Conservation (phyloP, 2,113 vertebrate species). For the Speoplatyrhinus poulsoni region DNA sequence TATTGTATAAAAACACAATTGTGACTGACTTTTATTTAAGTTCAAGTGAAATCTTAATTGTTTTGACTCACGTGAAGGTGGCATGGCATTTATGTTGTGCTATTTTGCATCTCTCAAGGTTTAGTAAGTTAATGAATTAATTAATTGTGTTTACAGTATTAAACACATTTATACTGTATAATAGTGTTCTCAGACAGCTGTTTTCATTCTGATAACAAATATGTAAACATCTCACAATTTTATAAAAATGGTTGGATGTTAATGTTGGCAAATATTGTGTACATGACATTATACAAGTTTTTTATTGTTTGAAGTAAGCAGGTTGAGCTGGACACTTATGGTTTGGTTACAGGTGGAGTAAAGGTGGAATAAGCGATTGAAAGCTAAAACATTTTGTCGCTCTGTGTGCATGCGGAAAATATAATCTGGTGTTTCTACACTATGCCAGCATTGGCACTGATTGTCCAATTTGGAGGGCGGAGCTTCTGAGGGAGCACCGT, state of each 20-base stretch:
- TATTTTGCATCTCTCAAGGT: slow-evolving; percentile 48
- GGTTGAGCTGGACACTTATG: slow-evolving; percentile 28
- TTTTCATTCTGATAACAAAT: slow-evolving; percentile 54
- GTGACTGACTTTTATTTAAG: slow-evolving; percentile 1
- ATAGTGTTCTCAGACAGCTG: slow-evolving; percentile 39
- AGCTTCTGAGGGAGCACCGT: no score
- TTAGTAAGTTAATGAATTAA: slow-evolving; percentile 49
- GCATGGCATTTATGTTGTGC: slow-evolving; percentile 37
- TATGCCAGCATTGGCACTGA: no score
- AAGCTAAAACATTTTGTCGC: no score
- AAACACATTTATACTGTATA: not conserved
- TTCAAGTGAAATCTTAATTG: slow-evolving; percentile 1
- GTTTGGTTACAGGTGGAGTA: no score
- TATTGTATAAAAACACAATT: not conserved
- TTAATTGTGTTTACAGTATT: slow-evolving; percentile 12
- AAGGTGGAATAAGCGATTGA: no score
- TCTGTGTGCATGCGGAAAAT: no score
- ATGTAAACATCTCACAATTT: slow-evolving; percentile 39
- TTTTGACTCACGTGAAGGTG: slow-evolving; percentile 24
- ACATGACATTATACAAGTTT: slow-evolving; percentile 28
- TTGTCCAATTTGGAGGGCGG: no score
- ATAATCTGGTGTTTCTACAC: no score
- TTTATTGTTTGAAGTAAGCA: slow-evolving; percentile 12
- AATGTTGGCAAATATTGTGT: slow-evolving; percentile 20
- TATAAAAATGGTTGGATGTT: slow-evolving; percentile 12